Base-by-base conservation (phyloP, 2,888 invertebrate species). In the Spisula solida region DNA sequence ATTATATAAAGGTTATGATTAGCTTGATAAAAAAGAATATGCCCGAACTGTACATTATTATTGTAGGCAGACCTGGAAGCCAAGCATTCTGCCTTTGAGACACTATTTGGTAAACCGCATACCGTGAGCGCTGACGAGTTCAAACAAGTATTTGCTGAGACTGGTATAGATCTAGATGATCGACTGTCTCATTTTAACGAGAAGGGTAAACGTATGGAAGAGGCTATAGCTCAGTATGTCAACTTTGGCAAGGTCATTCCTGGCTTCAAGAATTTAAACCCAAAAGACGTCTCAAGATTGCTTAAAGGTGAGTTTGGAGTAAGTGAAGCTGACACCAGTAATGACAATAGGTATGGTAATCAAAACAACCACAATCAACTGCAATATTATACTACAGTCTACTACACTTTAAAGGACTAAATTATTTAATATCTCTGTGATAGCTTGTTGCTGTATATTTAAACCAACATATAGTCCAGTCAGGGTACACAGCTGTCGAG, bases 121-220 rank as follows among this genome's bases (percentile, higher is more conserved):
- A 81, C 66, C 1, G 75, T 93, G 6, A 90, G 92, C 1, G 90
- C 91, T 14, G 89, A 92, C 51, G 94, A 94, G 48, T 93, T 88
- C 66, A 92, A 92, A 34, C 92, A 89, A 31, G 88, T 94, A 25
- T 94, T 93, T 84, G 87, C 92, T 0, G 93, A 91, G 83, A 94
- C 94, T 10, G 94, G 94, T 20, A 92, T 94, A 14, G 94, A 94
- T 75, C 81, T 93, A 12, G 94, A 94, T 48, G 94, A 93, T 41
- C 75, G 94, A 55, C 85, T 93, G 56, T 82, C 80, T 12, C 81
- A 87, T 34, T 89, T 94, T 25, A 90, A 93, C n/a, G 89, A 86
- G 78, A 92, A 91, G 16, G 91, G 90, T 5, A 85, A 86, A 75
- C 29, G 70, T n/a, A 92, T 93, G 88, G 92, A 93, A 70, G 87